Conservation (phyloP, 1,140 invertebrate species). For the Calliphora vicina region DNA sequence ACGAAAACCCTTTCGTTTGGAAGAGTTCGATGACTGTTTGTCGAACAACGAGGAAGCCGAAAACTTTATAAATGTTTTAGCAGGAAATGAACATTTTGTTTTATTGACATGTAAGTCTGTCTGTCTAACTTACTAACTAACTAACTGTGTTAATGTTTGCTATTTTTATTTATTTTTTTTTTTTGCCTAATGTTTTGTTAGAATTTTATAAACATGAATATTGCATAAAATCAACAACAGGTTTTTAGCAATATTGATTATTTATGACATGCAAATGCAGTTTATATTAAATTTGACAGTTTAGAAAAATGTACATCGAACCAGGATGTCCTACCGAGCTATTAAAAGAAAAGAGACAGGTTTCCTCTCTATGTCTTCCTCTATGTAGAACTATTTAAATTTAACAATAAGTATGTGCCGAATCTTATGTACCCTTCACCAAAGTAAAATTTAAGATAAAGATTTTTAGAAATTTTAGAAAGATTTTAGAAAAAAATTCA, state of each 20-base stretch:
- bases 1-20: slow-evolving; percentile 56
- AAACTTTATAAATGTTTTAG: slow-evolving; percentile 53
- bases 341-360: too few species aligned
- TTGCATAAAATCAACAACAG: slow-evolving; percentile 24
- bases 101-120: slow-evolving; percentile 58
- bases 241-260: slow-evolving; percentile 5
- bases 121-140: background rate
- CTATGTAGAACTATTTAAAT: too few species aligned
- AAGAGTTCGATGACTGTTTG: slow-evolving; percentile 58
- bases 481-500: too few species aligned
- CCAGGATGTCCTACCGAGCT: too few species aligned
- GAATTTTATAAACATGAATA: slow-evolving; percentile 22
- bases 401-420: too few species aligned
- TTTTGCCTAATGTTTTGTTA: slow-evolving; percentile 11
- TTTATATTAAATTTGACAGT: background rate
- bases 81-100: slow-evolving; percentile 59
- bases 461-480: too few species aligned
- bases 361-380: too few species aligned
- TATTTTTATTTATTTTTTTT: background rate
- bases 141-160: background rate
- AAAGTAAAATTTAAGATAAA: too few species aligned
- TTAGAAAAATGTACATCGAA: too few species aligned
- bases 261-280: slow-evolving; percentile 28
- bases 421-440: too few species aligned
- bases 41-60: slow-evolving; percentile 57